Base-by-base conservation (phyloP, 2,797 vertebrate genomes). In the Dendrocincla tyrannina region DNA sequence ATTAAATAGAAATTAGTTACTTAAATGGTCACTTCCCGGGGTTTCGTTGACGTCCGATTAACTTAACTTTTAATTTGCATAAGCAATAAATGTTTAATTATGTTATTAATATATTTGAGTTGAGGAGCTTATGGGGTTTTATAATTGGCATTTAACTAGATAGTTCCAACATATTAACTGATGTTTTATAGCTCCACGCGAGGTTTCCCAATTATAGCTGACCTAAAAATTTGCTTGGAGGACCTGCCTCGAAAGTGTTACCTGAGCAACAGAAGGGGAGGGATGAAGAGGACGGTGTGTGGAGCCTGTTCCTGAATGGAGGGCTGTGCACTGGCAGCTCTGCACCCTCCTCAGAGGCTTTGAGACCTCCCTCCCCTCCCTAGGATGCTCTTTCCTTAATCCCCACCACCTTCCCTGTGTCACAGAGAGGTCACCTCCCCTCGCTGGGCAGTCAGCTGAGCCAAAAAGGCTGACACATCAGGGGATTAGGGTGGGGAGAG, bases 101-200 rank as follows among this genome's bases (percentile, higher is more conserved):
- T 91, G 88, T 97, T 98, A 98, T 98, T 98, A 98, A 98, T 98
- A 97, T 91, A 95, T 97, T 97, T 96, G 86, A 97, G 95, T 94
- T 88, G 82, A 97, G 94, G 86, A 96, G 96, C 97, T 98, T 97
- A 97, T 97, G 97, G 95, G 96, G 89, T 63, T 72, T 96, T 96
- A 83, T 98, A 97, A 98, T 97, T 97, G 97, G 97, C 97, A 96
- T 98, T 98, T 98, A 98, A 98, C 97, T 97, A 95, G 96, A 97
- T 96, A 84, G 95, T 98, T 98, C 97, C 89, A 81, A 97, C 92
- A 47, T 95, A 97, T 98, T 98, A 98, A 96, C 88, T 78, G 92
- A 93, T 96, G 95, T 81, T 97, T 97, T 97, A 96, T 94, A 75
- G 58, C 37, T 88, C 81, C 67, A 35, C 8, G 7, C 27, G 66